Evolutionary conservation across 2,888 invertebrate genomes (phyloP), one percentile per base, ranked within the genome.

Genomic region (Dicranocentrus wangi): DNA sequence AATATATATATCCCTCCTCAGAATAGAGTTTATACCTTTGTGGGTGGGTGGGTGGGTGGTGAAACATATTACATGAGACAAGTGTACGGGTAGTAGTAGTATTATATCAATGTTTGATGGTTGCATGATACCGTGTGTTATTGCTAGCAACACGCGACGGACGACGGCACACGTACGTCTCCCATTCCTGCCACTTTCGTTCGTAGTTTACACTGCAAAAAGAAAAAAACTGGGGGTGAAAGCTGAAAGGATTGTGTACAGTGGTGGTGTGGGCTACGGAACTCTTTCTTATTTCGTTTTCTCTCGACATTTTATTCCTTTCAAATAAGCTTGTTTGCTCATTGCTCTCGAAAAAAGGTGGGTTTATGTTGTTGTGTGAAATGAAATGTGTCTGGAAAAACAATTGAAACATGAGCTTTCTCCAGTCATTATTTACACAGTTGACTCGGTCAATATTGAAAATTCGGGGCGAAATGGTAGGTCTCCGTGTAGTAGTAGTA

Each of bases 331-430:
- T 5, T 77, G 70, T 77, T 77, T 77, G 70, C 70, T 70, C 66
- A 23, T 47, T 53, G 63, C 53, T 39, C 58, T 43, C 23, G 73
- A 23, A 61, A 28, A 42, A 28, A 28, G 60, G 60, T 47, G 47
- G 3, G 15, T 28, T 25, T 8, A 28, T 19, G 58, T 25, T 58
- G 17, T 19, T 70, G 10, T 17, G 32, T 60, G 42, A 70, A 70
- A 58, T 70, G 15, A 53, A 58, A 58, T 25, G 66, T 47, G 60
- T 42, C 39, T 75, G 43, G 19, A 43, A 19, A 71, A 19, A 42
- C 32, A 27, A 39, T 21, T 42, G 55, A 32, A 75, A 75, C 75
- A 75, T 58, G 55, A 66, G 65, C 75, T 65, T 75, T 65, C 75
- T 66, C 75, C 58, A n/a, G n/a, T n/a, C n/a, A n/a, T 75, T 65